phyloP scores from a whole-genome alignment of 2,888 invertebrate species.

The Odontomyia ornata region DNA sequence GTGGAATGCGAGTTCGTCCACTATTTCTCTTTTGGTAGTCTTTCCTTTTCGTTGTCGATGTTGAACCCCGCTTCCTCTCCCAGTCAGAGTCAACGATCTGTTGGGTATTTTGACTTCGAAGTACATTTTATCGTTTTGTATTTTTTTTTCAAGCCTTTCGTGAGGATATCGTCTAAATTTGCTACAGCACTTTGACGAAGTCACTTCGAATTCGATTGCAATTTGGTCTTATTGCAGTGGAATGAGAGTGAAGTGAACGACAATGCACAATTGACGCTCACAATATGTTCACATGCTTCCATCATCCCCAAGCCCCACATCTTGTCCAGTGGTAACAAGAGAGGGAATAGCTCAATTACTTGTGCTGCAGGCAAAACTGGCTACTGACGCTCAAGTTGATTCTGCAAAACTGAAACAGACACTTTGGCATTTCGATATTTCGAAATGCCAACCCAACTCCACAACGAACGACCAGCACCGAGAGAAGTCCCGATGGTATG shows the following conservation, averaged over 20 bases:
- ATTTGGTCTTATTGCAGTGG: not conserved
- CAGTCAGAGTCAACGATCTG: conserved; percentile 20
- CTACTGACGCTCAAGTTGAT: not conserved
- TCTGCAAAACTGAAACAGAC: conserved; percentile 24
- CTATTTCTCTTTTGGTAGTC: not conserved
- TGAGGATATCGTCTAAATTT: conserved; percentile 27
- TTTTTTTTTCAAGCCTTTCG: not conserved
- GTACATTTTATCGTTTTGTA: not conserved
- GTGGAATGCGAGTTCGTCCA: conserved; percentile 41
- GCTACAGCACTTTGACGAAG: not conserved
- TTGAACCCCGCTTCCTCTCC: not conserved
- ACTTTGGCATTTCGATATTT: conserved; percentile 37
- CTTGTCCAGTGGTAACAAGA: not conserved
- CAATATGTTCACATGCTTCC: not conserved
- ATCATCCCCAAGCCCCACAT: conserved; percentile 1
- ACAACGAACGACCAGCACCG: not conserved
- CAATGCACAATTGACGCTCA: not conserved
- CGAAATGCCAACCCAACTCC: not conserved
- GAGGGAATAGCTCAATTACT: conserved; percentile 27
- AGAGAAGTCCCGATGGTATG: not conserved
- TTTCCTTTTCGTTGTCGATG: not conserved
- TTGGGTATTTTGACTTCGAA: not conserved
- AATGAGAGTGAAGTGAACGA: not conserved
- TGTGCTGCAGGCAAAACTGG: not conserved
- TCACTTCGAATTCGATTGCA: conserved; percentile 4